phyloP scores from a whole-genome alignment of 2,113 vertebrate species.

The Sander lucioperca region DNA sequence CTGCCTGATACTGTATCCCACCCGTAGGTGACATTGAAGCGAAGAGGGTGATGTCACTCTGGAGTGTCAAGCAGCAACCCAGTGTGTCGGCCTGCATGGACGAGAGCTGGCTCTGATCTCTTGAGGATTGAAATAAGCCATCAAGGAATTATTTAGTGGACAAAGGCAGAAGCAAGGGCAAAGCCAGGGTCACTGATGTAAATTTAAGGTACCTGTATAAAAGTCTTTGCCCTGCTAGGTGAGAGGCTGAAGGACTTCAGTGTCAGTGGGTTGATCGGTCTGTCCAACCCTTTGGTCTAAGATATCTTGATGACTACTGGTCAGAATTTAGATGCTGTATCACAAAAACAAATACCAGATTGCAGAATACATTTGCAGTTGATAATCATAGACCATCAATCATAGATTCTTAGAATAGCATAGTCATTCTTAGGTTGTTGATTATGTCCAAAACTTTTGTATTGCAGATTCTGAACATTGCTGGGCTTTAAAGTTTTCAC shows the following conservation, averaged over 20 bases:
- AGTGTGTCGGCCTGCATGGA: slow-evolving; percentile 14
- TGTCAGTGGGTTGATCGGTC: neutral
- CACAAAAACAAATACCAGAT: neutral
- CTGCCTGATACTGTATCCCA: slow-evolving; percentile 7
- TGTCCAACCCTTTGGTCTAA: neutral
- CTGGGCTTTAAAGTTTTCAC: neutral
- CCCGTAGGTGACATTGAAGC: slow-evolving; percentile 67
- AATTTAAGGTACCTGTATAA: slow-evolving; percentile 23
- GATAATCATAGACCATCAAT: neutral
- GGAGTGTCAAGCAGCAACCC: slow-evolving; percentile 36
- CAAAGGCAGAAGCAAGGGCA: slow-evolving; percentile 62
- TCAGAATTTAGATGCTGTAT: neutral
- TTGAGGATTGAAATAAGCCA: slow-evolving; percentile 49
- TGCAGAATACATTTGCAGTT: too few relatives aligned
- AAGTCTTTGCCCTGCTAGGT: neutral
- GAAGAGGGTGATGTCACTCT: slow-evolving; percentile 43
- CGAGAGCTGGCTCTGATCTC: slow-evolving; percentile 42
- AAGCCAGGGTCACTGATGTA: slow-evolving; percentile 21
- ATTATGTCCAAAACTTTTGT: too few relatives aligned
- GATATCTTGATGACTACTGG: neutral
- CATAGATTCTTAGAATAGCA: neutral
- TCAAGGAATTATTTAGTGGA: slow-evolving; percentile 59
- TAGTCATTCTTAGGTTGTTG: neutral
- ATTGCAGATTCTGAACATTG: too few relatives aligned
- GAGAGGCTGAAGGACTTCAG: slow-evolving; percentile 14